Evolutionary conservation across 2,888 invertebrate genomes (phyloP).

Genomic region (Leptopterna dolabrata): DNA sequence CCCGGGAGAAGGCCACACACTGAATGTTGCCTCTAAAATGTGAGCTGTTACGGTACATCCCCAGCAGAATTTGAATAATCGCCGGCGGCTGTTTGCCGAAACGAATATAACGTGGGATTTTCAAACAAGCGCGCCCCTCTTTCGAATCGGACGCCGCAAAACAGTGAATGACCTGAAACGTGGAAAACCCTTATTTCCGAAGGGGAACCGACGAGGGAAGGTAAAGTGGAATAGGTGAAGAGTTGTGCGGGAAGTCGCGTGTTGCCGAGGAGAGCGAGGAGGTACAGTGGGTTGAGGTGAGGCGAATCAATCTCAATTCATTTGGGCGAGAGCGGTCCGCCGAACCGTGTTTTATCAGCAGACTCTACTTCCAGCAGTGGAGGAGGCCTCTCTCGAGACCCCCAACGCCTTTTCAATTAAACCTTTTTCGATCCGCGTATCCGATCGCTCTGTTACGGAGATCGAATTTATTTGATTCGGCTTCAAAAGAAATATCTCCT

Average conservation of each 20-base stretch:
- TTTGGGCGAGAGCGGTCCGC: not conserved
- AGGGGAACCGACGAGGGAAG: not conserved
- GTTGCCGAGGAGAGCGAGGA: not conserved
- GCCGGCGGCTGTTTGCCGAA: no score
- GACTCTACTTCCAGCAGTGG: not conserved
- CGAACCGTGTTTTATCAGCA: conserved; percentile 9
- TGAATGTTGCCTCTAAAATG: no score
- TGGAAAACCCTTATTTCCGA: not conserved
- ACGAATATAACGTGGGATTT: no score
- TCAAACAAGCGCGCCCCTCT: no score
- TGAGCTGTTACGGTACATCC: no score
- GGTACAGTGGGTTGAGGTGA: not conserved
- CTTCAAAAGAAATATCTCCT: no score
- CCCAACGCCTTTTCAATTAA: not conserved
- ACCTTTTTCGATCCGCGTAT: not conserved
- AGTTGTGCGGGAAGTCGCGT: not conserved
- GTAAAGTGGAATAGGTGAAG: not conserved
- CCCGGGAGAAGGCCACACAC: no score
- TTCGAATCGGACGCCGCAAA: no score
- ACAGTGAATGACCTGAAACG: not conserved
- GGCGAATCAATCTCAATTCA: conserved; percentile 26
- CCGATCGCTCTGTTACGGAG: not conserved
- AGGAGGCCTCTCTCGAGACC: not conserved
- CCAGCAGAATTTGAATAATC: no score
- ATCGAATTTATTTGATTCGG: not conserved